Conservation (phyloP, 2,113 vertebrate genomes). For the Nymphicus hollandicus region DNA sequence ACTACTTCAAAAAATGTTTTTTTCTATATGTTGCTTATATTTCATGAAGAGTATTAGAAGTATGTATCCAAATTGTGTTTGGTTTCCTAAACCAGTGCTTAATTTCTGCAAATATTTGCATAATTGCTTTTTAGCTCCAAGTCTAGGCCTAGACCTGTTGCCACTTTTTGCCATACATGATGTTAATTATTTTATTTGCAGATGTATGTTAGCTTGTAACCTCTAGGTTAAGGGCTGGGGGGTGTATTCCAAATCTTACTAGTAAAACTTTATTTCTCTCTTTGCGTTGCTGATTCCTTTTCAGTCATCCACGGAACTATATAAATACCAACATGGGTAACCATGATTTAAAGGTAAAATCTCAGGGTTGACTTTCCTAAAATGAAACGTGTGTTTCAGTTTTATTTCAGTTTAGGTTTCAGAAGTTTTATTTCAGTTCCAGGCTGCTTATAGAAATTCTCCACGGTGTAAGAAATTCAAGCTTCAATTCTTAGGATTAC, state of each 20-base stretch:
- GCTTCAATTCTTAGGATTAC: background rate
- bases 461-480: background rate
- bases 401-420: background rate
- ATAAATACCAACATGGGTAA: background rate
- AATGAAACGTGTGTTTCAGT: background rate
- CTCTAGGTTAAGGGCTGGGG: background rate
- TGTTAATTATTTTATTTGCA: background rate
- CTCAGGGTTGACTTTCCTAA: background rate
- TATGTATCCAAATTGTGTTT: background rate
- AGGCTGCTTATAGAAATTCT: background rate
- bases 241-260: background rate
- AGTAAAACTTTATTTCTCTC: conserved; percentile 2
- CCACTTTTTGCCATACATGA: background rate
- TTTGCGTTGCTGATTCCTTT: conserved; percentile 23
- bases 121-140: background rate
- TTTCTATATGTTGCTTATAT: background rate
- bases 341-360: background rate
- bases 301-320: background rate
- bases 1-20: background rate
- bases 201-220: background rate
- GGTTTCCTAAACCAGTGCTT: background rate
- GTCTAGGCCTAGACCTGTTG: background rate
- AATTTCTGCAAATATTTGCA: background rate
- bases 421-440: background rate
- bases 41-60: background rate